A percentile compares a stretch with the other conserved stretches of the same genome.
phyloP scores from a whole-genome alignment of 2,113 vertebrate species.

The Lycocorax pyrrhopterus region DNA sequence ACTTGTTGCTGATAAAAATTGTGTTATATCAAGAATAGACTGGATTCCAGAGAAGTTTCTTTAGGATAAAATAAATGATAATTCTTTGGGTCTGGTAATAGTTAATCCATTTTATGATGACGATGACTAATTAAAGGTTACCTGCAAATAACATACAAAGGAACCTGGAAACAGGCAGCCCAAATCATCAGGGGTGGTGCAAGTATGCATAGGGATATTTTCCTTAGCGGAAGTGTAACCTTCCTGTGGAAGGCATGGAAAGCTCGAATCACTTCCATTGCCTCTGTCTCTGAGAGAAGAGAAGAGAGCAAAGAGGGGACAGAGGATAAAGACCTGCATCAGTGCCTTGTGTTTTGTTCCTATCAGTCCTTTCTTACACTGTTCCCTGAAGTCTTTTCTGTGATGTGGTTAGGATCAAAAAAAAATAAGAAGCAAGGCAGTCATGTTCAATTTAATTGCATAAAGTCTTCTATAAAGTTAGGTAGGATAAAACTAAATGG shows the following conservation, averaged over 20 bases:
- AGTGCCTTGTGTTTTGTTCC: background rate
- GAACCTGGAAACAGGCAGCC: background rate
- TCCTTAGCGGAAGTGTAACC: background rate
- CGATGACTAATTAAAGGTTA: background rate
- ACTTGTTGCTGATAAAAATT: background rate
- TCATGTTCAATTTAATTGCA: background rate
- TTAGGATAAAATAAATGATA: background rate
- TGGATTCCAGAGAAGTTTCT: background rate
- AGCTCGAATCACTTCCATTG: background rate
- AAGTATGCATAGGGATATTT: background rate
- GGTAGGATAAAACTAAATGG: background rate
- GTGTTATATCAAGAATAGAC: background rate
- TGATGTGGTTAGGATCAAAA: background rate
- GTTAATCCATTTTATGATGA: background rate
- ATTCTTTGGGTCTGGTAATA: background rate
- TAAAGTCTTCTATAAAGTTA: background rate
- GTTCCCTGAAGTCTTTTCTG: background rate
- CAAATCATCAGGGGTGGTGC: background rate
- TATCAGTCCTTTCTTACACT: background rate
- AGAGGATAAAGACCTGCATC: background rate
- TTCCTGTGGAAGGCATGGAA: background rate
- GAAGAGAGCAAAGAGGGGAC: background rate
- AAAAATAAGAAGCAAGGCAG: background rate
- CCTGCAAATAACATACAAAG: background rate
- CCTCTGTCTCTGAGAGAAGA: fast-evolving